Percentiles rank a stretch among this genome's conserved stretches.
phyloP scores from a whole-genome alignment of 2,797 vertebrate genomes.

The Serranus cabrilla region DNA sequence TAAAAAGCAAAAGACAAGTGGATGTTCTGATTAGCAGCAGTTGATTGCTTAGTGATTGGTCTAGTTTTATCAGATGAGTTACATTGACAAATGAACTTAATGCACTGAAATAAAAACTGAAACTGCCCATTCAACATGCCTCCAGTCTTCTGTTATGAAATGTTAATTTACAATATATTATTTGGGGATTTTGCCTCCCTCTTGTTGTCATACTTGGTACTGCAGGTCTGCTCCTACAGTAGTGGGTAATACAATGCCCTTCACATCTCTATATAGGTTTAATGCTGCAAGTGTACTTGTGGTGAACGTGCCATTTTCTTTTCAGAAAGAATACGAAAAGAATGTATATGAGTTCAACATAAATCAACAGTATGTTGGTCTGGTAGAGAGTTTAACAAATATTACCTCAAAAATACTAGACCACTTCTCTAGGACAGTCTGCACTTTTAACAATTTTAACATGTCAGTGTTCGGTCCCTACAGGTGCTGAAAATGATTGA shows the following conservation, averaged over 20 bases:
- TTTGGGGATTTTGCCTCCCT: constrained; percentile 22
- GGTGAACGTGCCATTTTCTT: background rate
- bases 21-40: constrained; percentile 34
- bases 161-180: background rate
- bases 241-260: background rate
- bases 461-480: too few species aligned
- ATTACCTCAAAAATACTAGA: background rate
- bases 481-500: too few species aligned
- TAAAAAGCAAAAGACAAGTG: constrained; percentile 6
- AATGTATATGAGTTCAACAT: background rate
- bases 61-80: constrained; percentile 16
- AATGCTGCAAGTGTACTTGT: background rate
- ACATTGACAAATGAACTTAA: constrained; percentile 9
- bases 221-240: background rate
- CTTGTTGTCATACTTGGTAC: constrained; percentile 42
- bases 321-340: background rate
- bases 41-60: constrained; percentile 19
- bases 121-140: constrained; percentile 39
- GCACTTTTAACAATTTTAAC: too few species aligned
- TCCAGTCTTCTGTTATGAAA: background rate
- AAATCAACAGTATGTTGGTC: background rate
- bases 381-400: too few species aligned
- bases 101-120: constrained; percentile 65
- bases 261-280: background rate
- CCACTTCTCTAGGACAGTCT: background rate